phyloP scores from a whole-genome alignment of 2,797 vertebrate genomes.

The Rhynchonycteris naso region DNA sequence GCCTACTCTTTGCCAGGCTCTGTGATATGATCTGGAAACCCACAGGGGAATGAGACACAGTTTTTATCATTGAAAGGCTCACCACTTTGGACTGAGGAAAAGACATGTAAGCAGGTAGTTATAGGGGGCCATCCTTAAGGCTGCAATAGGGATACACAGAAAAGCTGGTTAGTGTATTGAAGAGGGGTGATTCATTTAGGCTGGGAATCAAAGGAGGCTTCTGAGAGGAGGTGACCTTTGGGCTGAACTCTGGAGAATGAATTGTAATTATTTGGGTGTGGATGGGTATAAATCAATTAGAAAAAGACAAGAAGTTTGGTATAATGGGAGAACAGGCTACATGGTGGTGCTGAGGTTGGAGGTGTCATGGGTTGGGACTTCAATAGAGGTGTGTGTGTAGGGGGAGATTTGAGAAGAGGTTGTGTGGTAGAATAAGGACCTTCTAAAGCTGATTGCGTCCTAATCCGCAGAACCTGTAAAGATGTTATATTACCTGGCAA shows the following conservation, averaged over 20 bases:
- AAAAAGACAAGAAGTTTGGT: conserved; percentile 11
- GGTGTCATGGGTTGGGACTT: not conserved
- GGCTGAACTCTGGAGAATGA: not conserved
- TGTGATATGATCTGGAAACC: not conserved
- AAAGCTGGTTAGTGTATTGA: conserved; percentile 17
- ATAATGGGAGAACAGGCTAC: not conserved
- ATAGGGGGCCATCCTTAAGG: not conserved
- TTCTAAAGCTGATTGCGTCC: not conserved
- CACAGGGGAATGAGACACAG: not conserved
- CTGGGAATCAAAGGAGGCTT: not conserved
- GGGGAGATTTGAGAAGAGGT: not conserved
- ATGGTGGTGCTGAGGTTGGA: not conserved
- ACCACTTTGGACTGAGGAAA: not conserved
- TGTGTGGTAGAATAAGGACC: conserved; percentile 1
- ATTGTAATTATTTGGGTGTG: not conserved
- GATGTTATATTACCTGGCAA: conserved; percentile 7
- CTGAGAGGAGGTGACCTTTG: not conserved
- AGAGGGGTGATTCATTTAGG: not conserved
- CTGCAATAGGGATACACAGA: not conserved
- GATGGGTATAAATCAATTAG: not conserved
- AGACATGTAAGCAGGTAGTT: not conserved
- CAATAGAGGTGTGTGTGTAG: not conserved
- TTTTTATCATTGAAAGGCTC: not conserved
- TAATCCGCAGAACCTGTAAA: not conserved
- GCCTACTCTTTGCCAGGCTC: not conserved